Base-by-base conservation (phyloP, 1,140 invertebrate species). In the Plectrocnemia conspersa region DNA sequence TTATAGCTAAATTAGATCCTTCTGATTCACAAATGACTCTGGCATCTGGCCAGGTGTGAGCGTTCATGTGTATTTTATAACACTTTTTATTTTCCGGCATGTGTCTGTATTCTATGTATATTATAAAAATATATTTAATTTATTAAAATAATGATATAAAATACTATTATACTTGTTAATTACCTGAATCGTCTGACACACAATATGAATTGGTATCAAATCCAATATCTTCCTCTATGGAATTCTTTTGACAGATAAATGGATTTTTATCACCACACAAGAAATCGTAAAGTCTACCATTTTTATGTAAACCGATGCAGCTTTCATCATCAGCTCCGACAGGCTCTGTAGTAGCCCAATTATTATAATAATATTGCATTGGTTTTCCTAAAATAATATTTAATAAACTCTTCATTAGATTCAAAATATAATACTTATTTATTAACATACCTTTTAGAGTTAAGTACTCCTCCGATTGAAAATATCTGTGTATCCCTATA, bases 1-100 rank as follows among this genome's bases (percentile, higher is more conserved):
- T 40, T 2, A 60, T 40, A 2, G 54, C 61, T 9, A 63, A 53
- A 32, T 60, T 38, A 19, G 24, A 53, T 6, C 54, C 54, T 47
- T 63, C 61, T 5, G 36, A 13, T 7, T 32, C 27, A 44, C 61
- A 63, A 24, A 38, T 29, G 6, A 23, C n/a, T 1, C 18, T n/a
- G 23, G 61, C 61, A 4, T 57, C 50, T 19, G 15, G 11, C 49
- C 53, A 63, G 5, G 23, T 23, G 38, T 27, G 29, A 18, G 45
- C 13, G 22, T 48, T 35, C 32, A 33, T 21, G 18, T 48, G 45
- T 13, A 48, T 11, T 19, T 48, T 48, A 29, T 33, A 48, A 15
- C 45, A 38, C 15, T 38, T 35, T n/a, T 38, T n/a, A 6, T 10
- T 19, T 15, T 15, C 19, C 7, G n/a, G 11, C 27, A 29, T 7